phyloP scores from a whole-genome alignment of 2,888 invertebrate genomes.

The Mimas tiliae region DNA sequence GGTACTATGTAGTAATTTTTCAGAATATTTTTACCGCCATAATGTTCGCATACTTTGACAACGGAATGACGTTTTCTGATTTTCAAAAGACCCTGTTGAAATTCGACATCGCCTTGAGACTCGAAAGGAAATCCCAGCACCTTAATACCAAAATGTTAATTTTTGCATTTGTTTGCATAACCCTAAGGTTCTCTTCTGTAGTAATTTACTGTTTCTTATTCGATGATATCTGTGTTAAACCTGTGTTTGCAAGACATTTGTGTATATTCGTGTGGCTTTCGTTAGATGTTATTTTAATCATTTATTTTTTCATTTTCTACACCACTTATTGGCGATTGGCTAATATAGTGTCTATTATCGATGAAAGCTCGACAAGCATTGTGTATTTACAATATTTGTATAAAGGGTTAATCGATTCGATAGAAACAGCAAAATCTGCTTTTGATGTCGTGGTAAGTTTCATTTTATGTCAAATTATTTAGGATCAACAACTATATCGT shows the following conservation, averaged over 20 bases:
- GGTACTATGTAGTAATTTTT: background rate
- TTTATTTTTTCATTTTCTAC: slow-evolving; percentile 18
- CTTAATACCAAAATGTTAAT: background rate
- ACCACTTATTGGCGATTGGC: slow-evolving; percentile 3
- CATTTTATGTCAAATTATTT: too few species aligned
- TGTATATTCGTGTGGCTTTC: background rate
- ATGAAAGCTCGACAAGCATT: background rate
- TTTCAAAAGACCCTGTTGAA: slow-evolving; percentile 8
- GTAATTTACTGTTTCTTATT: slow-evolving; percentile 6
- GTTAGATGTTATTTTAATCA: slow-evolving; percentile 3
- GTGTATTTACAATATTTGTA: slow-evolving; percentile 7
- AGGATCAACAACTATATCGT: too few species aligned
- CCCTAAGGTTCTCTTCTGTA: background rate
- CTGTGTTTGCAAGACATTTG: background rate
- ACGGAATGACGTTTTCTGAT: slow-evolving; percentile 1
- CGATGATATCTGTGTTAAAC: background rate
- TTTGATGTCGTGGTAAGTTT: slow-evolving; percentile 20
- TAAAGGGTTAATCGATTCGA: background rate
- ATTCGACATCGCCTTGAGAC: background rate
- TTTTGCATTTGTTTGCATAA: background rate
- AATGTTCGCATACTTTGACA: background rate
- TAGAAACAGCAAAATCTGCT: background rate
- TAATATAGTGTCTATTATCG: background rate
- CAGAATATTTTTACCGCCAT: background rate
- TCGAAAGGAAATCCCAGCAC: background rate